phyloP scores from a whole-genome alignment of 2,797 vertebrate genomes.

The Perodicticus potto region DNA sequence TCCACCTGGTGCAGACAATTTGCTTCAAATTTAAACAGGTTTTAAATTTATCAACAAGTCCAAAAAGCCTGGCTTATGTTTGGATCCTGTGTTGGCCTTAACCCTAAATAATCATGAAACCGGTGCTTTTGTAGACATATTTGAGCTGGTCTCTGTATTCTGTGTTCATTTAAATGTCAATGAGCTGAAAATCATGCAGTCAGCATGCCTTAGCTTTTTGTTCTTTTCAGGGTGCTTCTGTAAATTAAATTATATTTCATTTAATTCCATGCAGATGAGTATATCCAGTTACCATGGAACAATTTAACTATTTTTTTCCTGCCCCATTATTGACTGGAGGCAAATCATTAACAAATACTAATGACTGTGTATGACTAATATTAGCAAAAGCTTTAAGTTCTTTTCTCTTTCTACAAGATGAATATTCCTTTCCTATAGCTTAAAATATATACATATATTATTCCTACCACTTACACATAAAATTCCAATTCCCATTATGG shows the following conservation, averaged over 20 bases:
- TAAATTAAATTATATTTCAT: constrained; percentile 51
- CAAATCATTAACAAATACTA: constrained; percentile 19
- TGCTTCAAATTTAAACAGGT: constrained; percentile 57
- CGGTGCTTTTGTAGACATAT: neutral
- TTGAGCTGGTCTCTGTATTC: neutral
- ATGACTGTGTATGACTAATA: neutral
- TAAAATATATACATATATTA: neutral
- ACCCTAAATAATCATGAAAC: constrained; percentile 43
- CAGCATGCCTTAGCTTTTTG: neutral
- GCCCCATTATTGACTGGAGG: neutral
- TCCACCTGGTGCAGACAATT: constrained; percentile 31
- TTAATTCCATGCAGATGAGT: constrained; percentile 52
- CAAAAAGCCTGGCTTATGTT: constrained; percentile 32
- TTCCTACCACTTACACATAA: neutral
- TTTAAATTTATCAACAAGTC: constrained; percentile 59
- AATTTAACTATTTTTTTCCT: constrained; percentile 51
- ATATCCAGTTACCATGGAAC: neutral
- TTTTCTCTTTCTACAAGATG: neutral
- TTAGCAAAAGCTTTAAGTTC: neutral
- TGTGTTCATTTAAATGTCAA: constrained; percentile 25
- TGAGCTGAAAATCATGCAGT: neutral
- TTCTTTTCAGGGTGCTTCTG: neutral
- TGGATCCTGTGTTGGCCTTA: neutral
- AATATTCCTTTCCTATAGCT: neutral
- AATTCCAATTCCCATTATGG: neutral